Evolutionary conservation across 2,888 invertebrate genomes (phyloP), one percentile per base, ranked within the genome.

Genomic region (Doris montereyensis): DNA sequence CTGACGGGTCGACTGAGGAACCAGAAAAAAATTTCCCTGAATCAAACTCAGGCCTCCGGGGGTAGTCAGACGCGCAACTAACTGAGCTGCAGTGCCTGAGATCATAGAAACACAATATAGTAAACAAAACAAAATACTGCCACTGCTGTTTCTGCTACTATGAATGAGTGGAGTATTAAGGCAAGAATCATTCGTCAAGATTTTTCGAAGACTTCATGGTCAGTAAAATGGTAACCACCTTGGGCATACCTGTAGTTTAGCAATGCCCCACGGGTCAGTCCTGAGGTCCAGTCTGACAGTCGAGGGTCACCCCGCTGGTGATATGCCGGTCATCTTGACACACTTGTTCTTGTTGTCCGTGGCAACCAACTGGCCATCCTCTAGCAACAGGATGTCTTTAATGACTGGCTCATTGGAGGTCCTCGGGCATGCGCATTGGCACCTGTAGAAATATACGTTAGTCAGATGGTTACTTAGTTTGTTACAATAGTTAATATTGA

Each of bases 271-370:
- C 24, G 79, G 79, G 8, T 76, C 28, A 60, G 79, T 21, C 76
- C 72, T 71, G 1, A 72, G 76, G 13, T 57, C 8, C 52, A 75
- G 71, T 21, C 35, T 3, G 71, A 76, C 32, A n/a, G 67, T 32
- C 34, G 32, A 4, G n/a, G 30, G 26, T 32, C 57, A 41, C 24
- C 75, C 62, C 52, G 41, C n/a, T 30, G 35, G 58, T 2, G 74
- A 28, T 1, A 74, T 28, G 4, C 74, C 32, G 30, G 74, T 52
- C 74, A 74, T 74, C 68, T 80, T 80, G 73, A 80, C 34, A 62
- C 72, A 76, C 67, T 72, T 76, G 77, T 80, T 80, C 65, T 62
- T 67, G 73, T 77, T 76, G 80, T 80, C 80, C 34, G 76, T 76
- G 10, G 72, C 76, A 26, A 80, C 41, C 26, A 80, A 30, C 8